Evolutionary conservation across 1,140 invertebrate genomes (phyloP).

Genomic region (Brachystomella parvula): DNA sequence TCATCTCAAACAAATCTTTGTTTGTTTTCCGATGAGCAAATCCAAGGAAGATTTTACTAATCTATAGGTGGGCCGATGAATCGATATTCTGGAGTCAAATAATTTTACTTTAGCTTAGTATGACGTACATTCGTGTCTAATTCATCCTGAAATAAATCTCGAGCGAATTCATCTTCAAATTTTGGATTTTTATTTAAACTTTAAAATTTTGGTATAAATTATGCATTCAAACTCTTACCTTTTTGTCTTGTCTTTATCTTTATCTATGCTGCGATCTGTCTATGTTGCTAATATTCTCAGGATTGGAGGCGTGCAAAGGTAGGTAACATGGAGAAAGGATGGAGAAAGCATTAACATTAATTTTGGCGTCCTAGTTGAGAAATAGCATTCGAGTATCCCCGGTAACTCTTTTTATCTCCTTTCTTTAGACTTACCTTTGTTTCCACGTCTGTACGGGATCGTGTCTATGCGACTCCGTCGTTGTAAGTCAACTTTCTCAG

Average conservation of each 20-base stretch:
- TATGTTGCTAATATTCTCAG: too few relatives aligned
- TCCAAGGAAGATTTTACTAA: too few relatives aligned
- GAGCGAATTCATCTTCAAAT: too few relatives aligned
- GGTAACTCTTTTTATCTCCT: slow-evolving; percentile 10
- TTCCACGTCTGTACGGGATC: slow-evolving; percentile 71
- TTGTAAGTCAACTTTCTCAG: slow-evolving; percentile 37
- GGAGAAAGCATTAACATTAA: background rate
- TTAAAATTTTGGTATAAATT: too few relatives aligned
- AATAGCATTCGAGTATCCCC: background rate
- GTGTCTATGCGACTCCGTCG: slow-evolving; percentile 36
- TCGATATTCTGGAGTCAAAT: background rate
- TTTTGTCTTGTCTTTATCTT: background rate
- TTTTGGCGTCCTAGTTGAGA: background rate
- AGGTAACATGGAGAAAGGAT: slow-evolving; percentile 12
- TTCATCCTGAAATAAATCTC: too few relatives aligned
- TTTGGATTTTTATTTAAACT: too few relatives aligned
- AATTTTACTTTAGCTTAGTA: slow-evolving; percentile 1
- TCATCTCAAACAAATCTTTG: too few relatives aligned
- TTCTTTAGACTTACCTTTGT: slow-evolving; percentile 68
- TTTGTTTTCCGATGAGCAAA: too few relatives aligned
- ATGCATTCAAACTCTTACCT: too few relatives aligned
- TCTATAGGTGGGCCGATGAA: too few relatives aligned
- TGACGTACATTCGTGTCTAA: too few relatives aligned
- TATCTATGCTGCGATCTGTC: slow-evolving; percentile 18
- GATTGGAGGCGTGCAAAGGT: slow-evolving; percentile 34